A percentile compares a stretch with the other conserved stretches of the same genome.
Conservation (phyloP, 2,888 invertebrate species). For the Rhamphomyia laevipes region DNA sequence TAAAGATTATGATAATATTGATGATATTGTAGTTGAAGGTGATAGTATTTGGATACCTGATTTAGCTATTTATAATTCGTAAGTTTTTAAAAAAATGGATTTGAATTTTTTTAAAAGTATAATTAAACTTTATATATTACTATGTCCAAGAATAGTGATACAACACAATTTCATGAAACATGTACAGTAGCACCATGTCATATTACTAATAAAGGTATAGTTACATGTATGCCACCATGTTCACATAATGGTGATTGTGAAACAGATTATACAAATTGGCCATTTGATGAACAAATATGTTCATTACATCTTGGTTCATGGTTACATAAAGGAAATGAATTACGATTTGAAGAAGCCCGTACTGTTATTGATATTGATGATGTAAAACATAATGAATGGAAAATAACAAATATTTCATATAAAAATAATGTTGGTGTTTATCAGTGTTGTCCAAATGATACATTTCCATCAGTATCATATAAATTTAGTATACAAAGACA, state of each 20-base stretch:
- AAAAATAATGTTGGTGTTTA: constrained; percentile 42
- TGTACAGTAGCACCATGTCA: constrained; percentile 41
- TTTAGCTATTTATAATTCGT: background rate
- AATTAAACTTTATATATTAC: background rate
- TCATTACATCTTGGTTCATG: constrained; percentile 52
- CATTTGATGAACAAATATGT: constrained; percentile 55
- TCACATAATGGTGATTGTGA: constrained; percentile 47
- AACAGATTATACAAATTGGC: constrained; percentile 48
- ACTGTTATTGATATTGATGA: constrained; percentile 19
- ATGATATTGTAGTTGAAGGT: background rate
- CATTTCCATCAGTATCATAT: constrained; percentile 48
- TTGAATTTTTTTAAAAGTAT: too few species aligned
- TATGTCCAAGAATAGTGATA: too few species aligned
- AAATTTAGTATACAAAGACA: constrained; percentile 46
- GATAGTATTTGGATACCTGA: background rate
- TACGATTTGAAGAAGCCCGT: background rate
- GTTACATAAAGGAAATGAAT: constrained; percentile 23
- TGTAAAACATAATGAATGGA: constrained; percentile 45
- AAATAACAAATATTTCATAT: constrained; percentile 37
- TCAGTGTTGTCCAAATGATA: constrained; percentile 43
- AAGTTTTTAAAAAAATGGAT: background rate
- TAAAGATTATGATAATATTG: background rate
- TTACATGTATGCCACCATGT: constrained; percentile 49
- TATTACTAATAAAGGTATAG: constrained; percentile 27
- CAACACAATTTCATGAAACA: constrained; percentile 1